These are phyloP conservation scores for Halocaridina rubra DNA, from an alignment of 2,888 invertebrate species.

Conservation along the genomic window DNA sequence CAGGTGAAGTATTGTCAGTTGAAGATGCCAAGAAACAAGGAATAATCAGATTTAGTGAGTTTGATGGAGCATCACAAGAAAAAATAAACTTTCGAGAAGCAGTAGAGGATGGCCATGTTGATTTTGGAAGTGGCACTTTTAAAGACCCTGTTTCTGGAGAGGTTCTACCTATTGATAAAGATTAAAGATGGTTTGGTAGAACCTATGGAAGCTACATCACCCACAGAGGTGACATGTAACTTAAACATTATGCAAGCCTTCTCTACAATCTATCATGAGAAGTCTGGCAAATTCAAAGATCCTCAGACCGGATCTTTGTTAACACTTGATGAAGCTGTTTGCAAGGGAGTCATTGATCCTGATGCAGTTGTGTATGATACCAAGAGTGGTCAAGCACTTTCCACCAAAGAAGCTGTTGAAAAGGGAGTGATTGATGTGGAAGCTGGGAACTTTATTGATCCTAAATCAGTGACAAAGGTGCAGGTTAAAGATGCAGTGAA, in stretches of 20 bases:
- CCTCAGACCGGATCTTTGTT: conserved; percentile 56
- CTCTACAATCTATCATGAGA: conserved; percentile 56
- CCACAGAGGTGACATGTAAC: conserved; percentile 46
- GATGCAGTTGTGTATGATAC: conserved; percentile 81
- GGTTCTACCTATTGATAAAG: conserved; percentile 78
- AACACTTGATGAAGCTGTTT: conserved; percentile 79
- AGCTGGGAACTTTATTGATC: conserved; percentile 74
- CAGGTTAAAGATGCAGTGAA: conserved; percentile 81
- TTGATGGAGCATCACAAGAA: conserved; percentile 22
- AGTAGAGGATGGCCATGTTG: conserved; percentile 75
- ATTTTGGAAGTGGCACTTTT: conserved; percentile 72
- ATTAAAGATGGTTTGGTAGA: conserved; percentile 71
- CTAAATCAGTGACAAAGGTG: conserved; percentile 74
- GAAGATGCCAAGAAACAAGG: conserved; percentile 76
- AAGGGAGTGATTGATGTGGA: conserved; percentile 76
- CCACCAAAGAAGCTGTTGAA: conserved; percentile 80
- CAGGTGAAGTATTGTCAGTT: conserved; percentile 80
- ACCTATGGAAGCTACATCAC: conserved; percentile 66
- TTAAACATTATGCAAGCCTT: conserved; percentile 60
- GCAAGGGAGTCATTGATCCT: conserved; percentile 83
- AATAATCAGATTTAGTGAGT: conserved; percentile 66
- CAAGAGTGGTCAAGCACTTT: conserved; percentile 77
- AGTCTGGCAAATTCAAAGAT: conserved; percentile 58
- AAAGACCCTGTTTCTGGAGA: conserved; percentile 79
- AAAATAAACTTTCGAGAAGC: conserved; percentile 68